Evolutionary conservation across 2,888 invertebrate genomes (phyloP).

Genomic region (Lasioglossum marginatum): DNA sequence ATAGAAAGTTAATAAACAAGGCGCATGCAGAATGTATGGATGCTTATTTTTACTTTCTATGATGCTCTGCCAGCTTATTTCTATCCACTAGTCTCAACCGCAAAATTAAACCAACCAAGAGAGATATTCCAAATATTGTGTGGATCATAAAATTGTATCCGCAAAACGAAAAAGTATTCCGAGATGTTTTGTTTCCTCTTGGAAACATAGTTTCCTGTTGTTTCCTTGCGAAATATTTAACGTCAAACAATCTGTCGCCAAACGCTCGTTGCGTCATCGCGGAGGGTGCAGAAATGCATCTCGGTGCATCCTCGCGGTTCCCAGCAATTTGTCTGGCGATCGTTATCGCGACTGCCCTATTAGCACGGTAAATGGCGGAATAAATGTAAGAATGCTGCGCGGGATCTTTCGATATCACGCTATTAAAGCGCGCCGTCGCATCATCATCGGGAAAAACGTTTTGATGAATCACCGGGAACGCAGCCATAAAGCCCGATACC

Average conservation of each 20-base stretch:
- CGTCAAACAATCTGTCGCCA: not conserved
- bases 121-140: too few species aligned
- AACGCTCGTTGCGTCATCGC: not conserved
- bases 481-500: conserved; percentile 12
- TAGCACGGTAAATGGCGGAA: conserved; percentile 7
- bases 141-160: not conserved
- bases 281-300: not conserved
- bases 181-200: not conserved
- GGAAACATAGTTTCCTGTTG: too few species aligned
- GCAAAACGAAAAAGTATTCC: not conserved
- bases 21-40: not conserved
- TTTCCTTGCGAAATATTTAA: too few species aligned
- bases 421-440: conserved; percentile 1
- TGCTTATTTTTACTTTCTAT: not conserved
- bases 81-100: too few species aligned
- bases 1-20: not conserved
- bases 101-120: too few species aligned
- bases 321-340: not conserved
- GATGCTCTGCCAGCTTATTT: too few species aligned
- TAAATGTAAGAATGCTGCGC: not conserved
- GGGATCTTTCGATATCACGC: conserved; percentile 17
- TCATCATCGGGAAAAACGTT: not conserved
- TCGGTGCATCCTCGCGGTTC: not conserved
- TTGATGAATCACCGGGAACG: not conserved
- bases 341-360: not conserved